Conservation (phyloP, 2,888 invertebrate species). For the Conchocele bisecta region DNA sequence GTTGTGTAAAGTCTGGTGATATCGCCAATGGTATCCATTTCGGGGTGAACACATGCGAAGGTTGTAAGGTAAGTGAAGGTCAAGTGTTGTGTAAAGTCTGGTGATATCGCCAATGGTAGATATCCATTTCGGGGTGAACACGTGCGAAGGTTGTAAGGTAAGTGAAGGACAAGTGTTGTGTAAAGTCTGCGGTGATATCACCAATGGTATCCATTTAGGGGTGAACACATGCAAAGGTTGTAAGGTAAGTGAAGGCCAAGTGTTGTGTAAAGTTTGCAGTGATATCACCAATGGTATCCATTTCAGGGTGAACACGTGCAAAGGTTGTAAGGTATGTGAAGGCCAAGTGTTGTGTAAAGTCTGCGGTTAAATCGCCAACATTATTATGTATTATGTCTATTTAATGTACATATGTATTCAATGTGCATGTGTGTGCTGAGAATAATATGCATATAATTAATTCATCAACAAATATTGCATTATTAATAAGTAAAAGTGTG, state of each 20-base stretch:
- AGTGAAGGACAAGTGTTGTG: neutral
- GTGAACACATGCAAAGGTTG: slow-evolving; percentile 78
- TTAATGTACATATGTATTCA: too few species aligned
- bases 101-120: slow-evolving; percentile 75
- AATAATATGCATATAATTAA: too few species aligned
- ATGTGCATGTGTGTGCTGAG: too few species aligned
- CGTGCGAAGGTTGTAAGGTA: slow-evolving; percentile 79
- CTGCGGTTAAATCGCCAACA: slow-evolving; percentile 54
- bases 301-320: slow-evolving; percentile 64
- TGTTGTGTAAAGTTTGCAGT: slow-evolving; percentile 9
- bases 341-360: slow-evolving; percentile 42
- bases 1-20: slow-evolving; percentile 79
- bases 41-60: slow-evolving; percentile 80
- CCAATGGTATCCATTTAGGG: slow-evolving; percentile 78
- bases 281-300: slow-evolving; percentile 60
- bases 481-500: too few species aligned
- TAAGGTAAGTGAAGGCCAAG: slow-evolving; percentile 52
- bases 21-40: slow-evolving; percentile 81
- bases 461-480: too few species aligned
- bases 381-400: neutral
- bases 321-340: slow-evolving; percentile 49
- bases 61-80: slow-evolving; percentile 77
- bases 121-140: slow-evolving; percentile 77
- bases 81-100: slow-evolving; percentile 75
- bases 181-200: slow-evolving; percentile 64